Conservation (phyloP, 2,113 vertebrate genomes). For the Neopipo cinnamomea region DNA sequence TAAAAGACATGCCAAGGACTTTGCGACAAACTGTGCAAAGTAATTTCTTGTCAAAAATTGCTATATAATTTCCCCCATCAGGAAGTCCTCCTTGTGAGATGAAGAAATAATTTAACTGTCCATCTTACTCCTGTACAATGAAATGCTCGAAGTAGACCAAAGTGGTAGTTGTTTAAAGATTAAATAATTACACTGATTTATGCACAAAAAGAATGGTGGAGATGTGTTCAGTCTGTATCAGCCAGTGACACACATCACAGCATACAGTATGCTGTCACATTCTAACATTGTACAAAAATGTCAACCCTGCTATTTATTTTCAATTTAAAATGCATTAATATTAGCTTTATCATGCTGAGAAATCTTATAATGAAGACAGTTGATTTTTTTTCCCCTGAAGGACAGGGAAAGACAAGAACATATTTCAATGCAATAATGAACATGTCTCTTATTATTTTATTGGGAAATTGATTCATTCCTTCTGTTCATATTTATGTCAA, state of each 20-base stretch:
- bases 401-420: neutral
- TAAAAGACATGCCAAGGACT: conserved; percentile 34
- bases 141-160: neutral
- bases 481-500: neutral
- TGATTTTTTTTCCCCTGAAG: conserved; percentile 11
- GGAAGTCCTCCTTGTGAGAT: conserved; percentile 3
- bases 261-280: neutral
- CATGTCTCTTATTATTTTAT: neutral
- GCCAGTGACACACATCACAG: neutral
- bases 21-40: neutral
- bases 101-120: conserved; percentile 4
- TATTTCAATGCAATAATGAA: conserved; percentile 1
- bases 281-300: neutral
- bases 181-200: conserved; percentile 36
- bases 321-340: conserved; percentile 40
- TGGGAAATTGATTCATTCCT: neutral
- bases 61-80: conserved; percentile 19
- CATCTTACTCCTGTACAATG: neutral
- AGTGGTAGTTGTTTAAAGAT: neutral
- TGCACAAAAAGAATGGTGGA: neutral
- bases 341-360: conserved; percentile 30
- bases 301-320: conserved; percentile 11
- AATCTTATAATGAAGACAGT: conserved; percentile 30
- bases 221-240: neutral
- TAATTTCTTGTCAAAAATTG: conserved; percentile 33